These are phyloP conservation scores for Anabacerthia variegaticeps DNA, from an alignment of 2,797 vertebrate genomes.

Conservation along the genomic window DNA sequence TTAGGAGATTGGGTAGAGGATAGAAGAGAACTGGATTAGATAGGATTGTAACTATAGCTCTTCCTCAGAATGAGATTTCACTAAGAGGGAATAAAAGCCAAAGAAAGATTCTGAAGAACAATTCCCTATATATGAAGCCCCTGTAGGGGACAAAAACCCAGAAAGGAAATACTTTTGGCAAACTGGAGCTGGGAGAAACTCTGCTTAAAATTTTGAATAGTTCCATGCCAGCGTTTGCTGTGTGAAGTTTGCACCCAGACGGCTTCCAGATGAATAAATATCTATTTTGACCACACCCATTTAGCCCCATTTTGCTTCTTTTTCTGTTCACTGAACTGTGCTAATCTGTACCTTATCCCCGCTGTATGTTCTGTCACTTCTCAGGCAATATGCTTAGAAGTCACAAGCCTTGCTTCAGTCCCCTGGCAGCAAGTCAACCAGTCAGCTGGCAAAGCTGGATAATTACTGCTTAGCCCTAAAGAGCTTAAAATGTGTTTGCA, in stretches of 20 bases:
- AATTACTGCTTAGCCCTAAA: constrained; percentile 46
- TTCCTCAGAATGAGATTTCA: background rate
- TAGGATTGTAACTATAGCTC: background rate
- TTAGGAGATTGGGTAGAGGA: background rate
- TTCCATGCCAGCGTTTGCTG: background rate
- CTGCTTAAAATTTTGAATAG: background rate
- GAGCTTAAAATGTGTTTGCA: constrained; percentile 43
- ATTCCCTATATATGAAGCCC: background rate
- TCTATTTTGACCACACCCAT: background rate
- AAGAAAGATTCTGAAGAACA: background rate
- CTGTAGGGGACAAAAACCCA: background rate
- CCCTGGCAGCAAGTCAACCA: constrained; percentile 59
- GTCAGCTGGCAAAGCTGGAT: constrained; percentile 59
- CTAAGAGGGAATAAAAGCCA: background rate
- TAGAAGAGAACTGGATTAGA: background rate
- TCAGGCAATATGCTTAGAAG: background rate
- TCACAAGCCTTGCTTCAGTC: background rate
- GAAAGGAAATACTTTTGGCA: background rate
- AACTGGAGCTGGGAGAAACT: background rate
- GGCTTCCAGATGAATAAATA: background rate
- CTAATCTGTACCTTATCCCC: background rate
- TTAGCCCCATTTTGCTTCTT: background rate
- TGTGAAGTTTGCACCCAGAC: background rate
- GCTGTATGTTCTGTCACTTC: background rate
- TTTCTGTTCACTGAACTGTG: background rate